Conservation (phyloP, 1,140 invertebrate genomes). For the Diploscapter pachys region DNA sequence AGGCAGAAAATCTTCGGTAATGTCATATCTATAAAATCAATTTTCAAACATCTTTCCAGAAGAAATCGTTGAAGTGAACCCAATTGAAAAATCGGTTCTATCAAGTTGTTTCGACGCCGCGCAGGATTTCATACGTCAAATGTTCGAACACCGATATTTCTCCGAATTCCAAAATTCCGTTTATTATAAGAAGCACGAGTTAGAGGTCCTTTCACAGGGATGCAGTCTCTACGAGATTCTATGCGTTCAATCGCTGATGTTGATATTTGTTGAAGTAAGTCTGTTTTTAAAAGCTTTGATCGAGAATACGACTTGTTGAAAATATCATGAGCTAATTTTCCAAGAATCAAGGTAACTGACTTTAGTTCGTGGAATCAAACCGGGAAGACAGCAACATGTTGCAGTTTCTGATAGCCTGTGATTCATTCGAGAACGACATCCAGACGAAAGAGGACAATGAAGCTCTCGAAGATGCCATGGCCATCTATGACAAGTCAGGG, state of each 20-base stretch:
- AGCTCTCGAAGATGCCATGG: constrained; percentile 31
- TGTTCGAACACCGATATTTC: constrained; percentile 26
- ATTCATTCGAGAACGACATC: constrained; percentile 7
- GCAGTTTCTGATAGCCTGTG: constrained; percentile 21
- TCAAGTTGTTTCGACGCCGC: constrained; percentile 23
- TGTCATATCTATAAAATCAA: neutral
- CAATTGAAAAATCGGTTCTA: constrained; percentile 4
- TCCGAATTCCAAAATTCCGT: constrained; percentile 27
- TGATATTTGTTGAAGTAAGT: constrained; percentile 23
- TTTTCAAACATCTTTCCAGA: constrained; percentile 9
- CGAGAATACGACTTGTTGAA: too few relatives aligned
- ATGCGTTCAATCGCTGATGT: constrained; percentile 19
- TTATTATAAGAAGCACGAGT: constrained; percentile 25
- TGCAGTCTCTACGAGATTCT: constrained; percentile 20
- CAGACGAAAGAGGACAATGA: constrained; percentile 27
- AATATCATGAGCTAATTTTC: too few relatives aligned
- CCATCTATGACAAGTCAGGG: constrained; percentile 25
- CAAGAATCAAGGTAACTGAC: too few relatives aligned
- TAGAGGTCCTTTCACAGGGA: constrained; percentile 25
- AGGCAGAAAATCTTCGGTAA: constrained; percentile 13
- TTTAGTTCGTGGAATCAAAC: neutral
- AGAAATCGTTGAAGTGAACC: constrained; percentile 3
- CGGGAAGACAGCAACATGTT: constrained; percentile 18
- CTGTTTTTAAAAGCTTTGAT: too few relatives aligned
- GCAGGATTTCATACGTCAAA: constrained; percentile 17